A percentile compares a stretch with the other conserved stretches of the same genome.
These are phyloP conservation scores for Boleophthalmus pectinirostris DNA, from an alignment of 2,113 vertebrate species.

Conservation along the genomic window DNA sequence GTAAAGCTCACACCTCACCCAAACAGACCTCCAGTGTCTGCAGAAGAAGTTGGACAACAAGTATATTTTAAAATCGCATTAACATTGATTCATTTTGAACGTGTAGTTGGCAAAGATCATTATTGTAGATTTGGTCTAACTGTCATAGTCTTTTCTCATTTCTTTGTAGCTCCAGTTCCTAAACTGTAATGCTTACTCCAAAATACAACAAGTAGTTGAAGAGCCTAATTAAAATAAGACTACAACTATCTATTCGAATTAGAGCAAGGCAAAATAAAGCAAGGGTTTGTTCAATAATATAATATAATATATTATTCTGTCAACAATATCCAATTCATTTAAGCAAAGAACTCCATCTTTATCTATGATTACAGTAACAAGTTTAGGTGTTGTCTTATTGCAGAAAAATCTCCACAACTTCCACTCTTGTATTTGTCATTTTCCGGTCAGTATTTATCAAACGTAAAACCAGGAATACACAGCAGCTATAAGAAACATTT, in stretches of 20 bases:
- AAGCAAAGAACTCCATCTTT: too few relatives aligned
- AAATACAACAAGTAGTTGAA: neutral
- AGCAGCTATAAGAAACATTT: neutral
- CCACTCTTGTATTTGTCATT: neutral
- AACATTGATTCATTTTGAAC: neutral
- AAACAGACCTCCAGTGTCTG: neutral
- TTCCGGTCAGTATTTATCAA: neutral
- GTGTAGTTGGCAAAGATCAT: neutral
- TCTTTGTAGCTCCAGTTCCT: neutral
- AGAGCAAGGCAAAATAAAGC: too few relatives aligned
- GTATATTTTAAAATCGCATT: neutral
- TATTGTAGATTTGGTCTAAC: neutral
- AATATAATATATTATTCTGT: too few relatives aligned
- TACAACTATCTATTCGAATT: too few relatives aligned
- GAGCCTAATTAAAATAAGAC: too few relatives aligned
- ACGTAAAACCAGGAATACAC: neutral
- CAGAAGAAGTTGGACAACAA: neutral
- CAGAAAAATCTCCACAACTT: too few relatives aligned
- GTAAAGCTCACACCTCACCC: neutral
- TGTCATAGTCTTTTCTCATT: neutral
- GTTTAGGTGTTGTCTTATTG: neutral
- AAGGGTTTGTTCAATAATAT: too few relatives aligned
- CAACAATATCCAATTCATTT: too few relatives aligned
- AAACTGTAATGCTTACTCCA: neutral
- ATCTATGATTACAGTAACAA: too few relatives aligned